Base-by-base conservation (phyloP, 1,140 invertebrate species). In the Teleopsis dalmanni region DNA sequence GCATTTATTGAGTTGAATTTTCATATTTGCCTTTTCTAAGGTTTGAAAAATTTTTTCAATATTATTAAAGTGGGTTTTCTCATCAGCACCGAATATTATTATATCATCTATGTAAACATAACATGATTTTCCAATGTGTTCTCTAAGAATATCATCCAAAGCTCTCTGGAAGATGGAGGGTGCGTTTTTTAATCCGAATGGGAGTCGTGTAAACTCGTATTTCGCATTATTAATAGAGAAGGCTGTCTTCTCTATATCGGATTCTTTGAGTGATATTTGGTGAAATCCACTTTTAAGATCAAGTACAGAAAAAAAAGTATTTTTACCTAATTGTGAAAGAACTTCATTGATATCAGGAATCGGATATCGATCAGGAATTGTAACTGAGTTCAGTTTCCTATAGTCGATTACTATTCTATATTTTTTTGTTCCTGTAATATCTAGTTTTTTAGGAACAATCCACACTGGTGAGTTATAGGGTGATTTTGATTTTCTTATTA, bases 231-330 rank as follows among this genome's bases (percentile, higher is more conserved):
- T 56, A 4, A 65, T 67, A 29, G 58, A 65, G 47, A 72, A 72
- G 0, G 65, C 68, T 1, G 71, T 72, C 38, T 73, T 66, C 26
- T 56, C 60, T 44, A 64, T 60, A 7, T 66, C 60, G 57, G 57
- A 31, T 43, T 54, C 40, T 31, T 63, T 53, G 4, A 72, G 53
- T 8, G 52, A 51, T 2, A 73, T 55, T 57, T 79, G 76, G 53
- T 73, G 74, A 53, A 73, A 79, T 7, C 76, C 77, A 26, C 53
- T 58, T 3, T 57, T 57, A 3, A 75, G 47, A 62, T 78, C 73
- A 13, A 78, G 37, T 2, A 66, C 63, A 4, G 63, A 55, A 49
- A 77, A 77, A 44, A 61, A 72, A 34, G 55, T 59, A 56, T 61
- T 8, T 60, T 57, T 58, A 1, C 61, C 60, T 33, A 78, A 47